Conservation (phyloP, 2,797 vertebrate genomes). For the Myripristis jacobus region DNA sequence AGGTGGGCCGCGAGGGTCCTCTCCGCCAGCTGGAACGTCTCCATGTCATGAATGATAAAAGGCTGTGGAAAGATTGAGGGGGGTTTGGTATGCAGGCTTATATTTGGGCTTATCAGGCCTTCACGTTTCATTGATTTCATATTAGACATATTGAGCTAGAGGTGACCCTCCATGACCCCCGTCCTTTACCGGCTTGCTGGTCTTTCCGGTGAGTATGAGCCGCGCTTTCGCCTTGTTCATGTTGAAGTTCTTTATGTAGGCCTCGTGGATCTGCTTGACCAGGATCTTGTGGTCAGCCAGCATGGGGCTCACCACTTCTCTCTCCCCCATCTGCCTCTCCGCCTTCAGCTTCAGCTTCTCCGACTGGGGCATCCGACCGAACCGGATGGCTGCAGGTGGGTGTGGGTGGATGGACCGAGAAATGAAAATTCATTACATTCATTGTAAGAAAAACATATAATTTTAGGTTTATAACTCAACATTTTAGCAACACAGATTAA, state of each 20-base stretch:
- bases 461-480: not conserved
- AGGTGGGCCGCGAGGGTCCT: slow-evolving; percentile 88
- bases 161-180: not conserved
- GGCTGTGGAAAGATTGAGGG: slow-evolving; percentile 79
- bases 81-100: not conserved
- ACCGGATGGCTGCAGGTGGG: slow-evolving; percentile 89
- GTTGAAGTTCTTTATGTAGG: slow-evolving; percentile 95
- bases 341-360: slow-evolving; percentile 95
- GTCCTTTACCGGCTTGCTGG: slow-evolving; percentile 85
- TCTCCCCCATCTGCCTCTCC: slow-evolving; percentile 87
- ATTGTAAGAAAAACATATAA: not conserved
- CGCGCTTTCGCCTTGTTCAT: slow-evolving; percentile 97
- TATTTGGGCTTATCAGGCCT: not conserved
- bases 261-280: slow-evolving; percentile 90
- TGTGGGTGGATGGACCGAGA: slow-evolving; percentile 8
- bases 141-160: too few relatives aligned
- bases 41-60: slow-evolving; percentile 96
- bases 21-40: slow-evolving; percentile 93
- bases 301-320: slow-evolving; percentile 80
- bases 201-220: slow-evolving; percentile 92
- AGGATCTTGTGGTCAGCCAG: slow-evolving; percentile 89
- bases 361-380: slow-evolving; percentile 95
- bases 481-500: not conserved
- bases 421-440: not conserved
- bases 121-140: not conserved